Percentiles rank a stretch among this genome's conserved stretches.
Evolutionary conservation across 2,888 invertebrate species (phyloP).

Genomic region (Zygogramma bicolorata): DNA sequence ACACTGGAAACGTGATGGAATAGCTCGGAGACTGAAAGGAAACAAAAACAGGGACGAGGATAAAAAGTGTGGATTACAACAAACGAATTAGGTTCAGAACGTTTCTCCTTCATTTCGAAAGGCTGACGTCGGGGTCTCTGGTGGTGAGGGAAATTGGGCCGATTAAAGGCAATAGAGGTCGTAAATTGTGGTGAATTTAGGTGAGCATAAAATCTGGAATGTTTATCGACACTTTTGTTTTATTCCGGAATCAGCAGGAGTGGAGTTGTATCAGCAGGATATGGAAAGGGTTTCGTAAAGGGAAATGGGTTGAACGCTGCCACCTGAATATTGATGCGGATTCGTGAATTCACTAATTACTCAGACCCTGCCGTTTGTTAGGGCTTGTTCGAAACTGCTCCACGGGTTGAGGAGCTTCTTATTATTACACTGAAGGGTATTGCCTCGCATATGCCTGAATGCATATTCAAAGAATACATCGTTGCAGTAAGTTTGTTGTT

Average conservation of each 20-base stretch:
- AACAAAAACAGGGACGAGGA: slow-evolving; percentile 3
- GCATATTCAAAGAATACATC: no score
- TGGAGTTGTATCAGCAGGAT: background rate
- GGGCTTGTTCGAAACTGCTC: background rate
- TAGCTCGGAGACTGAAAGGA: background rate
- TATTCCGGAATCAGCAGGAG: slow-evolving; percentile 5
- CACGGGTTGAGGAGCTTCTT: no score
- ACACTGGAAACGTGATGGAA: background rate
- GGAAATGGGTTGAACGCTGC: background rate
- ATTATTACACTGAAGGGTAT: no score
- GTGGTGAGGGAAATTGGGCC: background rate
- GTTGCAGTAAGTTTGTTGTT: no score
- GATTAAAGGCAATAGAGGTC: slow-evolving; percentile 3
- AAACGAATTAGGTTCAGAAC: slow-evolving; percentile 11
- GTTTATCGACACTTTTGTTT: slow-evolving; percentile 7
- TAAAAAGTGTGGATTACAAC: slow-evolving; percentile 12
- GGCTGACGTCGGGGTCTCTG: slow-evolving; percentile 1
- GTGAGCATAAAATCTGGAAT: slow-evolving; percentile 8
- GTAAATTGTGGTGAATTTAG: slow-evolving; percentile 7
- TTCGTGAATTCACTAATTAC: background rate
- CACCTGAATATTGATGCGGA: background rate
- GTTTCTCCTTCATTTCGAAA: slow-evolving; percentile 6
- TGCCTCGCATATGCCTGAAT: no score
- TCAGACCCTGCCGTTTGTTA: background rate
- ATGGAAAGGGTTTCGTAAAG: background rate